Evolutionary conservation across 2,888 invertebrate genomes (phyloP), one percentile per base, ranked within the genome.

Genomic region (Apocheima hispidaria): DNA sequence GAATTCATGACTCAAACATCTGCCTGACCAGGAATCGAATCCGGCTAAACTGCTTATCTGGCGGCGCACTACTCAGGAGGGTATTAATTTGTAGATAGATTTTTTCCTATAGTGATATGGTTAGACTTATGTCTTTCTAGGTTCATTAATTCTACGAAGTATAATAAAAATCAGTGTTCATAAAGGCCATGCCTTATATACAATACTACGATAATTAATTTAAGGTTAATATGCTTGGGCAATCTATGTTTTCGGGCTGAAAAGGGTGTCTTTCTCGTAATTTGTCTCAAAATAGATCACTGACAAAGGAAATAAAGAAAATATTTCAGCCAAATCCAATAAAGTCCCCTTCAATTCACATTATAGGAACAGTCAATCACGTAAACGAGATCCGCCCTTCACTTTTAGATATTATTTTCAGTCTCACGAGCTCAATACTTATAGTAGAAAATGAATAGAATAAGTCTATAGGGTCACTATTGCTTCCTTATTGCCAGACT

Each of bases 241-340:
- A 20, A 21, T 38, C 36, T 5, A 38, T 7, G 36, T 38, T 4
- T 2, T 10, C 12, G 7, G 9, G 2, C 12, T 41, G 2, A 7
- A 44, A 44, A 44, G 28, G 28, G n/a, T 44, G 12, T 9, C 14
- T 18, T 20, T 4, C 4, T 40, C 12, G 2, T 18, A 10, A 28
- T 30, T 16, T 18, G 26, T 28, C 10, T 7, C 40, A 18, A 51
- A 40, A 51, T 38, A 9, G 23, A 23, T 46, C 28, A 40, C 28
- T 28, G 40, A 16, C 36, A 55, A 55, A 23, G 41, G n/a, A 23
- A 35, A 53, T 10, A 49, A 41, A 20, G 26, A n/a, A 50, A 44
- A 60, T 50, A 50, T 35, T 40, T 46, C 26, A 23, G 35, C 18
- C 52, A 30, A 55, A 60, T 50, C 55, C 55, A 51, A 60, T 61